Base-by-base conservation (phyloP, 2,113 vertebrate species). In the Dunckerocampus dactyliophorus region DNA sequence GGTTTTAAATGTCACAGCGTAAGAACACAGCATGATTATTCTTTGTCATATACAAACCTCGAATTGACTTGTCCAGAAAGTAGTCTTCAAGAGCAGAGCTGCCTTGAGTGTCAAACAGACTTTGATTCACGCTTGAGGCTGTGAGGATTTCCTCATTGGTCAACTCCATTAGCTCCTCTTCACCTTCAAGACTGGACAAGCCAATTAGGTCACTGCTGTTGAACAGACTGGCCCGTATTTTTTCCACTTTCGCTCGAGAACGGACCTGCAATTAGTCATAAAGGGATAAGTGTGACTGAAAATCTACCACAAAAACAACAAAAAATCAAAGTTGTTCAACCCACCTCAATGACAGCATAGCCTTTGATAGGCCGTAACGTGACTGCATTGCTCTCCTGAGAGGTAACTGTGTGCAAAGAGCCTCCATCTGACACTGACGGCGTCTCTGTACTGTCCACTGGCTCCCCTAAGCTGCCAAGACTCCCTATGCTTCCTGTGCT, bases 171-270 rank as follows among this genome's bases (percentile, higher is more conserved):
- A 99, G 79, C 58, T 97, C 96, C 51, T 98, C 97, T 81, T 99
- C 96, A 24, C 95, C 95, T 56, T 98, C 96, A 81, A 98, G 89
- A 80, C 93, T 95, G 17, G 97, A 99, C 68, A 98, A 78, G 17
- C 96, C 96, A 86, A 99, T 99, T 82, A 99, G 87, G 71, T 99
- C 97, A 21, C 95, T 98, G 67, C 95, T 99, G 76, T 99, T 99
- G 67, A 99, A 99, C 1, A 99, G 91, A 77, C 95, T 98, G 61
- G 97, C 97, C 60, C 97, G 92, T 55, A 99, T 97, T 80, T 98
- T 99, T 89, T 99, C 97, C 62, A 97, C 93, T 87, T 99, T 98
- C 57, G 96, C 96, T 69, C 94, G 92, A 69, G 96, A 94, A 22
- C 97, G 91, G 69, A 99, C 95, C 96, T 99, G 17, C 12, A 51